phyloP scores from a whole-genome alignment of 2,797 vertebrate species.

The Diplodus sargus region DNA sequence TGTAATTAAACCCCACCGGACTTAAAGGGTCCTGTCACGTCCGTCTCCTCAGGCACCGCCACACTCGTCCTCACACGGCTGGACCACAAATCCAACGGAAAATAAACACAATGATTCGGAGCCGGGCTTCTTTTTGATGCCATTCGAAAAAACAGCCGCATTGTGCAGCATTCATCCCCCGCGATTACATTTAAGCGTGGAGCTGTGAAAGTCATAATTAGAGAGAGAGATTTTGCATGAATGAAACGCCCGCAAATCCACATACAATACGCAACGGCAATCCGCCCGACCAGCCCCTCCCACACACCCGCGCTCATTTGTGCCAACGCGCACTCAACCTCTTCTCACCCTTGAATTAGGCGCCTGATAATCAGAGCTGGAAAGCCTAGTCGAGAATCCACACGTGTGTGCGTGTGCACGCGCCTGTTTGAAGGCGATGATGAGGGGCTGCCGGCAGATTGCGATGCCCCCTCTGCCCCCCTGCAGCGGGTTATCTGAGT shows the following conservation, averaged over 20 bases:
- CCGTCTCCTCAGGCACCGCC: constrained; percentile 30
- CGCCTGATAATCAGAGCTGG: constrained; percentile 56
- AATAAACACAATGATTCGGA: constrained; percentile 24
- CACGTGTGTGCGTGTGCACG: constrained; percentile 21
- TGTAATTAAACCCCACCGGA: constrained; percentile 71
- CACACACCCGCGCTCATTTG: constrained; percentile 31
- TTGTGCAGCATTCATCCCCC: constrained; percentile 9
- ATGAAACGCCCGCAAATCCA: constrained; percentile 36
- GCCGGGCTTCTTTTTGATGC: constrained; percentile 19
- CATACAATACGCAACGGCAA: constrained; percentile 37
- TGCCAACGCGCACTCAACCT: constrained; percentile 50
- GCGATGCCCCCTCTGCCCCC: constrained; percentile 63
- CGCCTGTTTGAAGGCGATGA: constrained; percentile 64
- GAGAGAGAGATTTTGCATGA: constrained; percentile 26
- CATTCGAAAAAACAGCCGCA: constrained; percentile 17
- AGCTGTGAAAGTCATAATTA: constrained; percentile 54
- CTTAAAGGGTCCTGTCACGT: constrained; percentile 42
- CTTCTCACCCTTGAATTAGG: constrained; percentile 66
- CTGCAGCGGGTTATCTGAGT: constrained; percentile 73
- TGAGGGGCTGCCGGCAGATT: constrained; percentile 71
- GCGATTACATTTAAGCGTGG: constrained; percentile 34
- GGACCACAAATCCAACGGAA: constrained; percentile 11
- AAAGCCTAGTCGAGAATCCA: constrained; percentile 43
- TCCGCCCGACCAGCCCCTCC: background rate
- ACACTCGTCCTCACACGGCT: constrained; percentile 20